Base-by-base conservation (phyloP, 2,113 vertebrate genomes). In the Corydoras maculifer region DNA sequence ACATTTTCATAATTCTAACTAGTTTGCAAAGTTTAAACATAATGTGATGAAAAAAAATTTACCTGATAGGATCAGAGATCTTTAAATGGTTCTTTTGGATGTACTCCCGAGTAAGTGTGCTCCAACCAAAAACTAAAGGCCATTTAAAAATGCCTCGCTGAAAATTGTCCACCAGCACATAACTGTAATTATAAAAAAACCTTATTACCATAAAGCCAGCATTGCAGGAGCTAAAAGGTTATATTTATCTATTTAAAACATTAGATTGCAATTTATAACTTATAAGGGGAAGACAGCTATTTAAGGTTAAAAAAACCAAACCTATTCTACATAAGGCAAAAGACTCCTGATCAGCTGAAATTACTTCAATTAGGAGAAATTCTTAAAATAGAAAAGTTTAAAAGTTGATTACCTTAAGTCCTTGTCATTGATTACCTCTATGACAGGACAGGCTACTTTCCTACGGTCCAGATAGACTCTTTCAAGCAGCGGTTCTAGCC, bases 81-180 rank as follows among this genome's bases (percentile, higher is more conserved):
- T 90, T 94, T 72, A 98, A 86, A 54, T 89, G 90, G 5, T 92
- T 87, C 83, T 89, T 92, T 84, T 87, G 87, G 4, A 99, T 85
- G 53, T 91, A 73, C 4, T 94, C 92, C 4, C 87, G 90, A 58
- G 94, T 85, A 75, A 98, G 86, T 2, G 92, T 83, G 59, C 75
- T 93, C 97, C 97, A 99, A 57, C 92, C 91, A 75, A 99, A 99
- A 84, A 96, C 95, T 91, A 99, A 87, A 3, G 97, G 97, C 97
- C 97, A 99, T 60, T 91, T 93, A 62, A 99, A 99, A 83, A 99
- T 78, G 8, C 97, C 96, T 82, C 94, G 91, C 75, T 98, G 95
- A 84, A 97, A 99, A 85, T 91, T 96, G 86, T 98, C 94, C 78
- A 97, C 93, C 0, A 94, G 90, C 92, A 95, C 91, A 64, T 99